phyloP scores from a whole-genome alignment of 2,888 invertebrate species.

The Ochropleura leucogaster region DNA sequence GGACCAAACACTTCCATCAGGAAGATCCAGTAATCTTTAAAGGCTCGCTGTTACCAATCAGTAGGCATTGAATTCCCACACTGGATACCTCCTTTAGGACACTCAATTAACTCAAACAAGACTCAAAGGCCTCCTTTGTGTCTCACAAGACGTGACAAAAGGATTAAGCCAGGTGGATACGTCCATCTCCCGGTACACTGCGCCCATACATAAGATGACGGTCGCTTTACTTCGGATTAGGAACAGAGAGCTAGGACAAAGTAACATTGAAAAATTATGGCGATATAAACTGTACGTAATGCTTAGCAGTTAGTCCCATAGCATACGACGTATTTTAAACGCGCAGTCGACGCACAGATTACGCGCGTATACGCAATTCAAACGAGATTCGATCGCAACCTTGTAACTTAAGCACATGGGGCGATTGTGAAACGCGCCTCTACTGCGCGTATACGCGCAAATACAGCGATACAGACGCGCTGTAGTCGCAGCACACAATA shows the following conservation, averaged over 20 bases:
- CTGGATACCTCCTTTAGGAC: background rate
- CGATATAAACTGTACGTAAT: background rate
- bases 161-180: conserved; percentile 17
- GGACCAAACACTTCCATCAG: no score
- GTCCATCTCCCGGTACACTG: conserved; percentile 7
- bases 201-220: background rate
- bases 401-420: no score
- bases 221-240: background rate
- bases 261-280: background rate
- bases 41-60: background rate
- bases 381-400: no score
- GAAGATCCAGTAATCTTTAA: background rate
- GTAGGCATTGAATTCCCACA: background rate
- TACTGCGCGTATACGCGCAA: no score
- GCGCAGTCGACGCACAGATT: no score
- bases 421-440: no score
- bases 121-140: conserved; percentile 34
- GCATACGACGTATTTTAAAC: no score
- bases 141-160: conserved; percentile 4
- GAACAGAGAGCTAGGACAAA: background rate
- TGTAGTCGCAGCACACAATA: no score
- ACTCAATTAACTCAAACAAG: conserved; percentile 9
- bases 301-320: no score
- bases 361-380: no score
- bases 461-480: no score